A percentile compares a stretch with the other conserved stretches of the same genome.
Conservation (phyloP, 2,888 invertebrate genomes). For the Agapostemon virescens region DNA sequence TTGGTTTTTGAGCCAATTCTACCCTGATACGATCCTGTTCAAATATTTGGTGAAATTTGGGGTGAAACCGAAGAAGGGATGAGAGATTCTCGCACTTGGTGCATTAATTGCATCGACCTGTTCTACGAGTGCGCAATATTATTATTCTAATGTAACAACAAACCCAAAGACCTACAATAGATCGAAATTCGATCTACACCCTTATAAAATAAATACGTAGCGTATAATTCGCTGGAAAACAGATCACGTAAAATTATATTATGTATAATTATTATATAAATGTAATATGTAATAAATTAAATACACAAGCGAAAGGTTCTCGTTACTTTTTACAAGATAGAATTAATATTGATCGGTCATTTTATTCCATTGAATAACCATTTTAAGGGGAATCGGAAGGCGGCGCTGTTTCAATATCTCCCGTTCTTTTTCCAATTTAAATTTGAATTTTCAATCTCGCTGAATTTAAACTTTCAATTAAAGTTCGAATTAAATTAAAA, state of each 20-base stretch:
- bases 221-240: neutral
- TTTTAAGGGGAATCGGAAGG: neutral
- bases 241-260: neutral
- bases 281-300: neutral
- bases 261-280: too few relatives aligned
- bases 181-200: neutral
- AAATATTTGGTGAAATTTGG: constrained; percentile 2
- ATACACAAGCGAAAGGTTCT: neutral
- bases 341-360: neutral
- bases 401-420: neutral
- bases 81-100: neutral
- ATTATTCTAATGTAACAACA: neutral
- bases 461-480: constrained; percentile 10
- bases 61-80: neutral
- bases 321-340: neutral
- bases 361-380: neutral
- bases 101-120: constrained; percentile 3
- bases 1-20: neutral
- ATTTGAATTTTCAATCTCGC: neutral
- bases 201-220: neutral
- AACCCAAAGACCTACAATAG: neutral
- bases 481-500: neutral
- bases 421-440: constrained; percentile 6
- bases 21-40: neutral
- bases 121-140: neutral